phyloP scores from a whole-genome alignment of 2,888 invertebrate genomes.

The Penaeus monodon region DNA sequence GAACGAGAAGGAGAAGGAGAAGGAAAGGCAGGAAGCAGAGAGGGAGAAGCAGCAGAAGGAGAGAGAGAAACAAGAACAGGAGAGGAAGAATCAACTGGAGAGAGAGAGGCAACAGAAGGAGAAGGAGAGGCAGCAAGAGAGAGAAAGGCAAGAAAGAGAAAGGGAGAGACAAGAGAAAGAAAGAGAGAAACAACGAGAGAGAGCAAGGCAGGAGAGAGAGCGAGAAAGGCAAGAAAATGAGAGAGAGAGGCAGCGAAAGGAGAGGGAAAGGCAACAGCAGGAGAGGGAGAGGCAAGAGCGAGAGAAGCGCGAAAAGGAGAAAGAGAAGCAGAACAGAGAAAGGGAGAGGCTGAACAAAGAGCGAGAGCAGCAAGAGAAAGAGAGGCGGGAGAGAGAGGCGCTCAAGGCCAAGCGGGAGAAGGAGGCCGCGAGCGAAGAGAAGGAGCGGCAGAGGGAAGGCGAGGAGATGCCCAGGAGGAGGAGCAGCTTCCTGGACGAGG shows the following conservation, averaged over 20 bases:
- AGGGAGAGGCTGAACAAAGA: neutral
- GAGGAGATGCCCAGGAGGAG: neutral
- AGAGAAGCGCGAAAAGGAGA: neutral
- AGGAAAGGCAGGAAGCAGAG: neutral
- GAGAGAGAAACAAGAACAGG: neutral
- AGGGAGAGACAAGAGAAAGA: neutral
- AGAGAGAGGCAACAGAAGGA: neutral
- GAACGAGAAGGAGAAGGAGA: neutral
- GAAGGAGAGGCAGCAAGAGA: neutral
- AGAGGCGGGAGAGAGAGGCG: neutral
- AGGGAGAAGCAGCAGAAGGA: neutral
- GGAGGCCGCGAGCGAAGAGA: conserved; percentile 9
- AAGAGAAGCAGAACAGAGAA: neutral
- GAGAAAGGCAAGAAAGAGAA: neutral
- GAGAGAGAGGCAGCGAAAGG: neutral
- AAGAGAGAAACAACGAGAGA: neutral
- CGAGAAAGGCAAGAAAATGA: conserved; percentile 16
- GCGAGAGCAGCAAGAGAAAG: neutral
- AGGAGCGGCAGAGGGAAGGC: neutral
- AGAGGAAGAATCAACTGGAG: neutral
- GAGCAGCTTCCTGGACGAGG: neutral
- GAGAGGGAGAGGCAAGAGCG: neutral
- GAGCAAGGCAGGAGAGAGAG: conserved; percentile 6
- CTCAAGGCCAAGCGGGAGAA: neutral
- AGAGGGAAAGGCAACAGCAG: neutral